These are phyloP conservation scores for Drosophila arizonae DNA, from an alignment of 1,140 invertebrate species.

Conservation along the genomic window DNA sequence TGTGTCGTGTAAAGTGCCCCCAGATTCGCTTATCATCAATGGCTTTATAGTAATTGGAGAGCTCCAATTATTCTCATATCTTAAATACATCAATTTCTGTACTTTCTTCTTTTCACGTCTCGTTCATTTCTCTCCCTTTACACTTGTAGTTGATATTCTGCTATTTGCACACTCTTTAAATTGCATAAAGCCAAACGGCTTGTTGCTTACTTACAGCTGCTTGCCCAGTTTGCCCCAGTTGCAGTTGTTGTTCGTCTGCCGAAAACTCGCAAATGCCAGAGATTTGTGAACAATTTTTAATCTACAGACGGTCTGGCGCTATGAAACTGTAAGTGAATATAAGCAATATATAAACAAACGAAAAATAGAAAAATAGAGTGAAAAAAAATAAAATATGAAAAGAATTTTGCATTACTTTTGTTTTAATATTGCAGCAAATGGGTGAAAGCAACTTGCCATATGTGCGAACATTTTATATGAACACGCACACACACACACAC, in stretches of 20 bases:
- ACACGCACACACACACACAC: conserved; percentile 12
- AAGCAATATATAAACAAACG: not conserved
- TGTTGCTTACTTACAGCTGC: conserved; percentile 28
- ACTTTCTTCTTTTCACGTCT: too few species aligned
- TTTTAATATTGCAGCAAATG: conserved; percentile 74
- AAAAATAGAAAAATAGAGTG: not conserved
- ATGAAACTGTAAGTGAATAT: conserved; percentile 30
- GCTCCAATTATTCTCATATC: too few species aligned
- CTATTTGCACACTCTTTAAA: not conserved
- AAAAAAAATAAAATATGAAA: conserved; percentile 31
- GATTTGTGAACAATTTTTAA: conserved; percentile 57
- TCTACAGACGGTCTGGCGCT: conserved; percentile 29
- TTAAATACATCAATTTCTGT: too few species aligned
- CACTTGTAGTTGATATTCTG: not conserved
- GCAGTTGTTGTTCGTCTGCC: not conserved
- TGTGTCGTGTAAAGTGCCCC: too few species aligned
- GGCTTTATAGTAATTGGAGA: too few species aligned
- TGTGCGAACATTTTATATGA: conserved; percentile 73
- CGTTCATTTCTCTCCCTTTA: not conserved
- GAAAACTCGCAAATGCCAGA: conserved; percentile 17
- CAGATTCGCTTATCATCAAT: too few species aligned
- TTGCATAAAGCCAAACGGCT: conserved; percentile 2
- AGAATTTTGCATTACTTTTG: conserved; percentile 70
- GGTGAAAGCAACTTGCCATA: conserved; percentile 70
- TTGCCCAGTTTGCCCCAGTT: conserved; percentile 7